These are phyloP conservation scores for Rotaria socialis DNA, from an alignment of 2,888 invertebrate genomes.

Conservation along the genomic window DNA sequence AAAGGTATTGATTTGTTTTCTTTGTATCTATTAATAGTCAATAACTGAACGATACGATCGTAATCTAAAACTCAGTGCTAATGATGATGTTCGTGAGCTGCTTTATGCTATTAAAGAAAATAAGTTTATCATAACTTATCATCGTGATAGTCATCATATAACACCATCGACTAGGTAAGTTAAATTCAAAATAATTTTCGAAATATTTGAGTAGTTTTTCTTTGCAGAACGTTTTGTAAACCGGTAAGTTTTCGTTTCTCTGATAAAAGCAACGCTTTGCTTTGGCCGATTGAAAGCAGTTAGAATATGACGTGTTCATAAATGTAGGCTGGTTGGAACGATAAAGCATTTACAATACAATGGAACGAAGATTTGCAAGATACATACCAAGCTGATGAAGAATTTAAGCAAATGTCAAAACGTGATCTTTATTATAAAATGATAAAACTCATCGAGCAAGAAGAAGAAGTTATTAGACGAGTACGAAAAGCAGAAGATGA, in stretches of 20 bases:
- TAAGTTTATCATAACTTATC: conserved; percentile 57
- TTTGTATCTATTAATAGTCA: conserved; percentile 51
- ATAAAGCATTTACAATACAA: conserved; percentile 55
- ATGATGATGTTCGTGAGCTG: conserved; percentile 57
- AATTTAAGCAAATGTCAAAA: conserved; percentile 53
- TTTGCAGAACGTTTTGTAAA: neutral
- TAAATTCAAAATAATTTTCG: neutral
- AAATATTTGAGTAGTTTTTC: neutral
- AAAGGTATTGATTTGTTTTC: neutral
- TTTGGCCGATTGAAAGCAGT: too few relatives aligned
- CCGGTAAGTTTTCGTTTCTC: neutral
- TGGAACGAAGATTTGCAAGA: conserved; percentile 56
- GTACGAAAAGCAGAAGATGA: conserved; percentile 58
- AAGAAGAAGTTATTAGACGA: conserved; percentile 53
- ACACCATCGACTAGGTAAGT: conserved; percentile 57
- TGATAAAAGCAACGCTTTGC: neutral
- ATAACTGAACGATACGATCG: conserved; percentile 56
- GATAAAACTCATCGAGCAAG: conserved; percentile 54
- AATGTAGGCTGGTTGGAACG: conserved; percentile 54
- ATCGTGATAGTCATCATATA: conserved; percentile 56
- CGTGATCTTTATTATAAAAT: conserved; percentile 58
- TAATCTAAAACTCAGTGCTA: conserved; percentile 53
- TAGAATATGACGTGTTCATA: conserved; percentile 50
- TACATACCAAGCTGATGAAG: conserved; percentile 58
- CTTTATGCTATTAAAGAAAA: conserved; percentile 56